These are phyloP conservation scores for Amiota minor DNA, from an alignment of 2,888 invertebrate genomes.

Conservation along the genomic window DNA sequence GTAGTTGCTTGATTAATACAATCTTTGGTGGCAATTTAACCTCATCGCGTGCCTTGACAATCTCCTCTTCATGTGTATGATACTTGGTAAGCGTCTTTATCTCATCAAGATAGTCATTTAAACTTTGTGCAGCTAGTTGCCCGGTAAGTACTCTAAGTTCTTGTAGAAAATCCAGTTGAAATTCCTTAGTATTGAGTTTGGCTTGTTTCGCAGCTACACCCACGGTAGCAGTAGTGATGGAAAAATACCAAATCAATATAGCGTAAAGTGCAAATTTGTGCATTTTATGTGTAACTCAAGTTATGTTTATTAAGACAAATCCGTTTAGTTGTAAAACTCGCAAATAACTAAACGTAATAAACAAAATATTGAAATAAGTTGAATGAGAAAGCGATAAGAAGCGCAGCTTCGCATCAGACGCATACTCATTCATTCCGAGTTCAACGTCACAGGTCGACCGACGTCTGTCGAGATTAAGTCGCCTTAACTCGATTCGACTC, in stretches of 20 bases:
- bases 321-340: not conserved
- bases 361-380: not conserved
- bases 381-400: not conserved
- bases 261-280: too few species aligned
- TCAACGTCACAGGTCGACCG: not conserved
- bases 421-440: not conserved
- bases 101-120: constrained; percentile 54
- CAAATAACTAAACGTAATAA: constrained; percentile 11
- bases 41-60: constrained; percentile 42
- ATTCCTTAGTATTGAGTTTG: constrained; percentile 47
- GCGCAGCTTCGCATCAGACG: not conserved
- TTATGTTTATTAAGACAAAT: not conserved
- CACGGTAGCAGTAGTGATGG: too few species aligned
- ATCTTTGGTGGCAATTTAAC: constrained; percentile 54
- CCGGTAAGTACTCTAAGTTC: constrained; percentile 42
- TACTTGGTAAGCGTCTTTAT: constrained; percentile 45
- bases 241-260: too few species aligned
- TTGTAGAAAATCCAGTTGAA: constrained; percentile 52
- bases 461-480: constrained; percentile 3
- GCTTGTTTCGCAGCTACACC: not conserved
- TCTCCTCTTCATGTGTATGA: constrained; percentile 42
- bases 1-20: constrained; percentile 62
- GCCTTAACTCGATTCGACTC: not conserved
- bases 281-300: too few species aligned
- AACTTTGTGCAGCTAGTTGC: constrained; percentile 43